Conservation (phyloP, 2,113 vertebrate genomes). For the Chauna torquata region DNA sequence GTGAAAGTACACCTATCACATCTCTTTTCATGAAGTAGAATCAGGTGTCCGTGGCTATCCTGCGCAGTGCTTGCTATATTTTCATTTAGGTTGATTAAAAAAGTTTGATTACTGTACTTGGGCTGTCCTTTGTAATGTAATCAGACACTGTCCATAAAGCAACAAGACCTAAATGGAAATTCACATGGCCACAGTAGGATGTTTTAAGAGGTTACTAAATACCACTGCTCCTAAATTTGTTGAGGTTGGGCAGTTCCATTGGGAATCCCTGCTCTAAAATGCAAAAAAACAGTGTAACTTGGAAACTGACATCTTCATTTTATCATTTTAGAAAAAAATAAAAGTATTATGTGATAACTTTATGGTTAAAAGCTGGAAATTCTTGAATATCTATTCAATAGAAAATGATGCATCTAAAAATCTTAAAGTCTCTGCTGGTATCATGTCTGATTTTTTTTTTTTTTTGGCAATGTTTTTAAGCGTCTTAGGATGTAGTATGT, state of each 20-base stretch:
- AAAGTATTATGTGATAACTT: not conserved
- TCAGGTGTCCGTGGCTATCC: not conserved
- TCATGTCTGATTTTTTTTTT: not conserved
- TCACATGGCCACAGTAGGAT: not conserved
- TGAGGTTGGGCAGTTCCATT: not conserved
- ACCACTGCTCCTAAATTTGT: not conserved
- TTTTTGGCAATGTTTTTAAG: not conserved
- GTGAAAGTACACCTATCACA: not conserved
- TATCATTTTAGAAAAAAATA: constrained; percentile 9
- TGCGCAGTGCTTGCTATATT: not conserved
- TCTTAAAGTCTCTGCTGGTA: not conserved
- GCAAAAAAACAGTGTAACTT: not conserved
- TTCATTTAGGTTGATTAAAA: not conserved
- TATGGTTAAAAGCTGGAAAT: not conserved
- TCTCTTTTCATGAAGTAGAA: not conserved
- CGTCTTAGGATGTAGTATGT: not conserved
- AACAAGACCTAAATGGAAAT: not conserved
- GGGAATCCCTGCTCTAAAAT: not conserved
- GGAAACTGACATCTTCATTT: constrained; percentile 25
- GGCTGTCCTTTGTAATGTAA: not conserved
- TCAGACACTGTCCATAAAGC: not conserved
- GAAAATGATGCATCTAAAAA: not conserved
- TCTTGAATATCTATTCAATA: not conserved
- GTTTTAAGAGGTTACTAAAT: not conserved
- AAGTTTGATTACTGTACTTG: not conserved